Evolutionary conservation across 2,113 vertebrate genomes (phyloP).

Genomic region (Mustela nigripes): DNA sequence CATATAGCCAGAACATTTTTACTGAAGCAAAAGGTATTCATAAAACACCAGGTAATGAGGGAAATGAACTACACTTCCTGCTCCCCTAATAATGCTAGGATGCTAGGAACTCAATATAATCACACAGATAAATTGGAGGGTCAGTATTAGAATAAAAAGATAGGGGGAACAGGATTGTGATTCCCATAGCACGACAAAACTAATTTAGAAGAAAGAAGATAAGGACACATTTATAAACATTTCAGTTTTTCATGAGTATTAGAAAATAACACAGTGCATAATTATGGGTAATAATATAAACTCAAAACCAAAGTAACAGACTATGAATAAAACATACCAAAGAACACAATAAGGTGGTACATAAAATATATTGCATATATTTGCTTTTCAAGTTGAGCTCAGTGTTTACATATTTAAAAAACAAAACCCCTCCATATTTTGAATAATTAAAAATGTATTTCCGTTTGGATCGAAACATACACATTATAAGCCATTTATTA

Average conservation of each 20-base stretch:
- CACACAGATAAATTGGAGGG: neutral
- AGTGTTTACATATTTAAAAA: neutral
- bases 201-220: neutral
- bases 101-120: neutral
- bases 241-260: neutral
- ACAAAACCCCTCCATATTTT: neutral
- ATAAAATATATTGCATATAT: neutral
- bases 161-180: neutral
- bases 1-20: neutral
- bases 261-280: neutral
- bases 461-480: neutral
- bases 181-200: neutral
- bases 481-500: neutral
- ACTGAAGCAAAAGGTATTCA: conserved; percentile 35
- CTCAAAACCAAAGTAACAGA: neutral
- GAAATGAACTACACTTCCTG: neutral
- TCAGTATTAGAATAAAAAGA: conserved; percentile 5
- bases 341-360: neutral
- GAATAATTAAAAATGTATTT: neutral
- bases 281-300: conserved; percentile 15
- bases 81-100: neutral
- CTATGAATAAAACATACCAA: conserved; percentile 45
- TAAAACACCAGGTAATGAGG: neutral
- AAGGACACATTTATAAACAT: conserved; percentile 3
- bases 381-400: neutral